Conservation (phyloP, 2,888 invertebrate species). For the Cryptocephalus moraei region DNA sequence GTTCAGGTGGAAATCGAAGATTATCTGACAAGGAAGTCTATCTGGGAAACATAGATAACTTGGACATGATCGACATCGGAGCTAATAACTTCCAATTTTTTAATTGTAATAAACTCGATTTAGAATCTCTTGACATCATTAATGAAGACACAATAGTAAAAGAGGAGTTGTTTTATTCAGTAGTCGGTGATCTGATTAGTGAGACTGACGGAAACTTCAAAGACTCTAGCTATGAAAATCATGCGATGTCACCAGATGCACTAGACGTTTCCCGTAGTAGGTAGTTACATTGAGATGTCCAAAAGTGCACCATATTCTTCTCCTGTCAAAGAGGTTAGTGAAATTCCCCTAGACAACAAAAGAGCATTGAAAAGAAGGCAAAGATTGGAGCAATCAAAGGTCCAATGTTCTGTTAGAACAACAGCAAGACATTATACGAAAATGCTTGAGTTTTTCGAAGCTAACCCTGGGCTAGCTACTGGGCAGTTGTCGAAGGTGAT, state of each 20-base stretch:
- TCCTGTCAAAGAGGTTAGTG: background rate
- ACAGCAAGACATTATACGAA: slow-evolving; percentile 7
- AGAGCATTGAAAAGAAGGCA: slow-evolving; percentile 3
- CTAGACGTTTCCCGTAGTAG: too few species aligned
- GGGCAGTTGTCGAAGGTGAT: slow-evolving; percentile 7
- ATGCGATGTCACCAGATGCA: too few species aligned
- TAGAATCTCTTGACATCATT: slow-evolving; percentile 5
- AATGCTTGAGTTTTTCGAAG: slow-evolving; percentile 8
- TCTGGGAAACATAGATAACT: slow-evolving; percentile 2
- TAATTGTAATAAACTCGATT: slow-evolving; percentile 5
- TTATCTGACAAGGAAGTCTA: slow-evolving; percentile 1
- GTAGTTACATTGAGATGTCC: background rate
- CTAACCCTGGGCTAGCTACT: slow-evolving; percentile 7
- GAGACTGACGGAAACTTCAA: slow-evolving; percentile 1
- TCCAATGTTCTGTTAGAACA: slow-evolving; percentile 4
- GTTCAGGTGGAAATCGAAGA: too few species aligned
- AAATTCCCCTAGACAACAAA: slow-evolving; percentile 2
- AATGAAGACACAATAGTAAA: slow-evolving; percentile 4
- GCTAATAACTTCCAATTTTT: slow-evolving; percentile 5
- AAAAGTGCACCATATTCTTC: background rate
- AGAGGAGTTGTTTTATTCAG: slow-evolving; percentile 4
- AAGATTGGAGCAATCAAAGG: slow-evolving; percentile 3
- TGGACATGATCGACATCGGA: slow-evolving; percentile 5
- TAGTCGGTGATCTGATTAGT: slow-evolving; percentile 4
- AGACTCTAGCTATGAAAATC: background rate